A percentile compares a stretch with the other conserved stretches of the same genome.
phyloP scores from a whole-genome alignment of 2,888 invertebrate genomes.

The Platynereis dumerilii region DNA sequence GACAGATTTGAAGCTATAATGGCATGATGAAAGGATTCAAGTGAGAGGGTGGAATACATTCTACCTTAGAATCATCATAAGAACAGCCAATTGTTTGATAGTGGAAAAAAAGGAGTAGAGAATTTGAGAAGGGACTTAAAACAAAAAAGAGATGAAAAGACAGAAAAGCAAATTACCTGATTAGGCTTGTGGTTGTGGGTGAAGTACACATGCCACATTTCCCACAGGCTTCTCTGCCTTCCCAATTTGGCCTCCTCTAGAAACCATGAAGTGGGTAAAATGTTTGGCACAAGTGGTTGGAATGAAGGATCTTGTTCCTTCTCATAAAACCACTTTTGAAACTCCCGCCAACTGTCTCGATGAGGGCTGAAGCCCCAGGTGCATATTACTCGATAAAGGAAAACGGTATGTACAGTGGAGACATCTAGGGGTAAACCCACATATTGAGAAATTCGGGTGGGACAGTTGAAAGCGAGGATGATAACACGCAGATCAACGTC shows the following conservation, averaged over 20 bases:
- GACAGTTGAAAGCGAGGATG: constrained; percentile 36
- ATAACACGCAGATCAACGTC: constrained; percentile 36
- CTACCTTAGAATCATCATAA: too few species aligned
- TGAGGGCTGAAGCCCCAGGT: constrained; percentile 38
- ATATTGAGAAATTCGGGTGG: constrained; percentile 24
- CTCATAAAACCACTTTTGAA: constrained; percentile 33
- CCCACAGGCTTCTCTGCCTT: constrained; percentile 32
- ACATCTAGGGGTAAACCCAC: constrained; percentile 12
- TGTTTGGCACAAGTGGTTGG: constrained; percentile 32
- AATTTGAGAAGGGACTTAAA: too few species aligned
- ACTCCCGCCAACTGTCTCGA: constrained; percentile 29
- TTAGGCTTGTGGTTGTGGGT: constrained; percentile 18
- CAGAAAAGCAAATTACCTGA: too few species aligned
- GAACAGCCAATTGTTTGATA: too few species aligned
- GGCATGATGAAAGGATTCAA: too few species aligned
- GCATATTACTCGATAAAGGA: constrained; percentile 31
- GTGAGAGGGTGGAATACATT: too few species aligned
- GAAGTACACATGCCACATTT: constrained; percentile 37
- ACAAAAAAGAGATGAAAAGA: too few species aligned
- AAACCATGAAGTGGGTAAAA: constrained; percentile 34
- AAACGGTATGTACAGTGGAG: constrained; percentile 37
- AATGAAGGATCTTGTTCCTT: constrained; percentile 17
- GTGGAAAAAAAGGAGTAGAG: too few species aligned
- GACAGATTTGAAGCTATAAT: too few species aligned
- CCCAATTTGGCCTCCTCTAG: constrained; percentile 12